Base-by-base conservation (phyloP, 2,113 vertebrate genomes). In the Esox niger region DNA sequence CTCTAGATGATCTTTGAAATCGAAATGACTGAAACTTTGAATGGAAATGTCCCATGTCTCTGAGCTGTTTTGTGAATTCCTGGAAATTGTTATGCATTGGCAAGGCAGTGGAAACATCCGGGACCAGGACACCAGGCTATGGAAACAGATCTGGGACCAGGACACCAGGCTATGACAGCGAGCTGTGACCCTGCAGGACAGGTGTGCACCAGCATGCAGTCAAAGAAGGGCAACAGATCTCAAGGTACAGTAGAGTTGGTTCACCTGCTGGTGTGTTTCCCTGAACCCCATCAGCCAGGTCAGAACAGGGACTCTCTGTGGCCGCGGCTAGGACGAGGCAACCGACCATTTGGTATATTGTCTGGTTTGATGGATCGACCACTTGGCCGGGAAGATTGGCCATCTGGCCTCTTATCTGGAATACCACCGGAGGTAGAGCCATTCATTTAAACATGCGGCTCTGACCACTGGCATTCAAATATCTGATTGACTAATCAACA, bases 341-440 rank as follows among this genome's bases (percentile, higher is more conserved):
- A 81, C 76, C 85, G 82, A 85, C 66, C 47, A 21, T 15, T 71
- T 65, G 86, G 78, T 69, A 79, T 90, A 84, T 91, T n/a, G n/a
- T n/a, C n/a, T n/a, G n/a, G n/a, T n/a, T n/a, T n/a, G n/a, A n/a
- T n/a, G n/a, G n/a, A n/a, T n/a, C n/a, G n/a, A n/a, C n/a, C 30
- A 91, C 92, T 91, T 90, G 90, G 85, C 17, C 38, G 13, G 38
- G 38, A 6, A 43, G 38, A 81, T 78, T 84, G 82, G 85, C 67
- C 47, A 52, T 15, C 72, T 64, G 86, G 79, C 70, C 80, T 90
- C 84, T 90, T 31, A 91, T 93, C 91, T 90, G 90, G 86, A 92
- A 91, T 84, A 77, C 88, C 89, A 85, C 85, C 88, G 87, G 84
- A 43, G 38, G 38, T 15, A 43, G 38, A 43, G 38, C 38, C 38